Base-by-base conservation (phyloP, 2,888 invertebrate genomes). In the Graphium colonna region DNA sequence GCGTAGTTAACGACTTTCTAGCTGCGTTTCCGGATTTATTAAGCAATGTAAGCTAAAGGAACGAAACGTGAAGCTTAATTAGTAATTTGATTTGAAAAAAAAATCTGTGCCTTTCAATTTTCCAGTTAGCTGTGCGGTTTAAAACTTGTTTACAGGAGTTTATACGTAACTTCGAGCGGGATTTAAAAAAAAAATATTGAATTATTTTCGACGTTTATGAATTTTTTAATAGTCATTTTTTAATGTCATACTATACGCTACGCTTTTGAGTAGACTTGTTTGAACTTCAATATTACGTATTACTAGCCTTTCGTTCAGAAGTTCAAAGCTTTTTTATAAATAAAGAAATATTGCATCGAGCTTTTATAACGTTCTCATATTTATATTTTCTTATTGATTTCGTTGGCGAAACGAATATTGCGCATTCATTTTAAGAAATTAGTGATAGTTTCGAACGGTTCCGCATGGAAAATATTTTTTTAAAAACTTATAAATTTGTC, bases 21-120 rank as follows among this genome's bases (percentile, higher is more conserved):
- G 71, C 66, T 73, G 68, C 73, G 64, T 75, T 79, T 68, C 72
- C 67, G 68, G 72, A 69, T 77, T 77, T 81, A 77, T 77, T 77
- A 77, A 74, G 75, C 73, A 78, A 80, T 81, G 79, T 81, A 82
- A 82, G 73, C 68, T 63, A 65, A 75, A 72, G 70, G 68, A 69
- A 62, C 64, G 67, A 72, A 69, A 68, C 68, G 74, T 78, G 78
- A 79, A 75, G 81, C 71, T 77, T 79, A 80, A 83, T 84, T 82
- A 83, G 74, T 73, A 73, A 70, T 76, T 77, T 72, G 75, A 79
- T 82, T 79, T 74, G 65, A 72, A 71, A 69, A 72, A 48, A 53
- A 54, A 78, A 77, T 68, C 71, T 68, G 62, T 62, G 67, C 65
- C 56, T 72, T 75, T 74, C 67, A 69, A 65, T 64, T 69, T 68